phyloP scores from a whole-genome alignment of 1,140 invertebrate genomes.

The Magallana angulata region DNA sequence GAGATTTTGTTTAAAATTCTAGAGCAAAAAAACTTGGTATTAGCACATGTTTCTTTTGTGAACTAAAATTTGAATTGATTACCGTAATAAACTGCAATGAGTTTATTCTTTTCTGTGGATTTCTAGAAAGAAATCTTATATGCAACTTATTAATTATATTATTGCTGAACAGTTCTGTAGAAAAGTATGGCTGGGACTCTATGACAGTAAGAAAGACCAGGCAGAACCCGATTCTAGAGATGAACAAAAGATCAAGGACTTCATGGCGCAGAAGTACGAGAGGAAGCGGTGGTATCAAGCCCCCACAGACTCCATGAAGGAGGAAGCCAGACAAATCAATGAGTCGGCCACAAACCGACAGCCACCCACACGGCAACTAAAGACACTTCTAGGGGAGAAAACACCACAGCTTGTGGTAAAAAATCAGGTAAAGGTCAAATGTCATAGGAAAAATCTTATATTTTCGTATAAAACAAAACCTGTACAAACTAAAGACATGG shows the following conservation, averaged over 20 bases:
- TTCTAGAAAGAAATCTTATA: no score
- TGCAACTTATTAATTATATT: not conserved
- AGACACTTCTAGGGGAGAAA: conserved; percentile 73
- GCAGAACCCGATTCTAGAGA: conserved; percentile 85
- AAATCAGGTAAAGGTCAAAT: no score
- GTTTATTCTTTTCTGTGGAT: no score
- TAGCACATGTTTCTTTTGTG: no score
- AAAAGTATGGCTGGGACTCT: conserved; percentile 93
- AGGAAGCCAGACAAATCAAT: conserved; percentile 75
- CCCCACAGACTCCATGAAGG: conserved; percentile 76
- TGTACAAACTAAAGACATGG: no score
- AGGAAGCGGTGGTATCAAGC: conserved; percentile 86
- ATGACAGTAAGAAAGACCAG: conserved; percentile 81
- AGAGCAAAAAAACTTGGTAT: no score
- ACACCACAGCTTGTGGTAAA: conserved; percentile 53
- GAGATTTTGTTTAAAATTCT: no score
- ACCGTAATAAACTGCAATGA: no score
- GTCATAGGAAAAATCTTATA: no score
- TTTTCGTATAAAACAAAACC: no score
- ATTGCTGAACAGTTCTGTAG: conserved; percentile 85
- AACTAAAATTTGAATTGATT: no score
- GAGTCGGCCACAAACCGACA: conserved; percentile 70
- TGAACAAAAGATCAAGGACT: conserved; percentile 93
- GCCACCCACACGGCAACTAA: conserved; percentile 69
- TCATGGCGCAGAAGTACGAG: conserved; percentile 96